phyloP scores from a whole-genome alignment of 1,140 invertebrate genomes.

The Amphibalanus amphitrite region DNA sequence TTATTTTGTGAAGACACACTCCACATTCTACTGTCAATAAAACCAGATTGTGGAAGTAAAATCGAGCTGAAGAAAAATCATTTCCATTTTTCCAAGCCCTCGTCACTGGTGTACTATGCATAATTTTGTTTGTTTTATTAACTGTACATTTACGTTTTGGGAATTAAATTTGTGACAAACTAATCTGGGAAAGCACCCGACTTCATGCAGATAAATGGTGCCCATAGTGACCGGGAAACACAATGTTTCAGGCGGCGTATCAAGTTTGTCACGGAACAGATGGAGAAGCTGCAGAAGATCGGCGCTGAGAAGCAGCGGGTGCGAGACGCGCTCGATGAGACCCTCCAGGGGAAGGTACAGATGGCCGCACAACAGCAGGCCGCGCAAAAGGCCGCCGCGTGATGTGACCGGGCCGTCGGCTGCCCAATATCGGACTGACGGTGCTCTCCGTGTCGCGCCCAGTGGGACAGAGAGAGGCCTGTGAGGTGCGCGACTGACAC shows the following conservation, averaged over 20 bases:
- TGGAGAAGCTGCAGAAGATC: constrained; percentile 73
- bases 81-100: no score
- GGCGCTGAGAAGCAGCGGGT: constrained; percentile 68
- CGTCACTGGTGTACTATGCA: not conserved
- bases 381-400: not conserved
- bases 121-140: not conserved
- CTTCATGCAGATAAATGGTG: not conserved
- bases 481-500: no score
- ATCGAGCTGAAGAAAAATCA: no score
- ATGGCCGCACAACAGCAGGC: not conserved
- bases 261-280: constrained; percentile 74
- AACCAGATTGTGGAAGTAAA: not conserved
- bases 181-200: not conserved
- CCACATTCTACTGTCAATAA: not conserved
- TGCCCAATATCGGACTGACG: no score
- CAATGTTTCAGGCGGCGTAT: constrained; percentile 22
- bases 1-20: no score
- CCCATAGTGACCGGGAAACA: not conserved
- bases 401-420: no score
- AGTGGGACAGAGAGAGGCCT: no score
- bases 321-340: constrained; percentile 39
- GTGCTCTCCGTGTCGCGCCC: no score
- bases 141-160: not conserved
- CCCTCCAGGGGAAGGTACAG: not conserved
- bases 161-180: not conserved